Evolutionary conservation across 2,113 vertebrate species (phyloP).

Genomic region (Dipodomys ordii): DNA sequence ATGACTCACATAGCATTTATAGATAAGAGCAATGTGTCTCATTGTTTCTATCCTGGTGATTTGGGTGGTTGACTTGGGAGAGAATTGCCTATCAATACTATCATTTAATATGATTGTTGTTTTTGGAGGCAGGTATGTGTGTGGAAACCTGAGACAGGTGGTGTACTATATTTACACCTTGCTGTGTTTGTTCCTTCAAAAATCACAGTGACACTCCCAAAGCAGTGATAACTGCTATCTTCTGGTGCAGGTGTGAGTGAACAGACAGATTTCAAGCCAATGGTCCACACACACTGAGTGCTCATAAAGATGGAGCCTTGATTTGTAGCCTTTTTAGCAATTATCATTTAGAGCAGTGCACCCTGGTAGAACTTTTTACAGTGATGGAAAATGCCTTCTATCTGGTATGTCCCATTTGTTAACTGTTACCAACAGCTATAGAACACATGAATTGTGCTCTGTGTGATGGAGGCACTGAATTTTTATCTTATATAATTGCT

Average conservation of each 20-base stretch:
- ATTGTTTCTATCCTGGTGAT: slow-evolving; percentile 9
- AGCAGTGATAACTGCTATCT: slow-evolving; percentile 40
- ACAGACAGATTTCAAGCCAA: slow-evolving; percentile 53
- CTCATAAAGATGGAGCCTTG: slow-evolving; percentile 16
- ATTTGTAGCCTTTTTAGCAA: not conserved
- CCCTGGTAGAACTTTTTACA: not conserved
- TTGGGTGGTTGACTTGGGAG: slow-evolving; percentile 7
- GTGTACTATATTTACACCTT: slow-evolving; percentile 57
- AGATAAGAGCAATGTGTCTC: not conserved
- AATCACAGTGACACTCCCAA: slow-evolving; percentile 41
- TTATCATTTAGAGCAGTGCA: not conserved
- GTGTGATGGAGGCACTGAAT: not conserved
- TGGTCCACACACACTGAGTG: accelerated
- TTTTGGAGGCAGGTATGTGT: slow-evolving; percentile 18
- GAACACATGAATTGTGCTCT: not conserved
- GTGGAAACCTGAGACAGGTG: slow-evolving; percentile 57
- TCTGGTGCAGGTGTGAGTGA: slow-evolving; percentile 49
- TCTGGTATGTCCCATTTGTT: not conserved
- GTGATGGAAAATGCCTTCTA: not conserved
- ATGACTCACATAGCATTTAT: not conserved
- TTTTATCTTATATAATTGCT: not conserved
- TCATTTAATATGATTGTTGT: slow-evolving; percentile 33
- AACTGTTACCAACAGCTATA: not conserved
- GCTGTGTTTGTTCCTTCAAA: slow-evolving; percentile 54
- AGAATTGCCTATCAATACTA: slow-evolving; percentile 10